Evolutionary conservation across 2,113 vertebrate genomes (phyloP).

Genomic region (Cricetomys ansorgei): DNA sequence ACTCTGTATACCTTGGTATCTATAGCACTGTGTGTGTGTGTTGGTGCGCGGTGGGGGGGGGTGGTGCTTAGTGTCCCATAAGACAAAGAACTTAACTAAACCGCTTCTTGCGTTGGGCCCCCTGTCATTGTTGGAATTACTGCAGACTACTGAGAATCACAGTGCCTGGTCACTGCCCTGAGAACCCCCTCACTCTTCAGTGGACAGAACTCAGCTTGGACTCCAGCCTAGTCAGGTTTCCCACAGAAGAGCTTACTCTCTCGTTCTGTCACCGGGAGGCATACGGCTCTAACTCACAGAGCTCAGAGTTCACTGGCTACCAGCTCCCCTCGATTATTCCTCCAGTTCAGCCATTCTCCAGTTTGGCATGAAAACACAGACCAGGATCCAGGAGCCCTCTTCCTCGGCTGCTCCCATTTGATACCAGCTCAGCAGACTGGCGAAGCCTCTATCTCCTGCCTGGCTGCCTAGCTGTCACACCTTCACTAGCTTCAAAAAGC

Average conservation of each 20-base stretch:
- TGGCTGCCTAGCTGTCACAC: conserved; percentile 68
- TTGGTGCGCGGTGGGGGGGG: too few species aligned
- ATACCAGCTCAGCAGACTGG: neutral
- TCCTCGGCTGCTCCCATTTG: neutral
- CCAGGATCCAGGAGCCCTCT: neutral
- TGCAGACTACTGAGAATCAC: neutral
- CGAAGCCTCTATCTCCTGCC: neutral
- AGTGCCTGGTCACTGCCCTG: too few species aligned
- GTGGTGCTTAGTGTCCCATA: neutral
- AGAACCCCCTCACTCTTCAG: neutral
- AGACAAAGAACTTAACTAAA: neutral
- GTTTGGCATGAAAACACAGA: neutral
- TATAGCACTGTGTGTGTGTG: neutral
- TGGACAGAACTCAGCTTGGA: neutral
- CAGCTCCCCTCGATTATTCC: neutral
- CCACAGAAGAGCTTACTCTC: neutral
- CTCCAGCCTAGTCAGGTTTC: neutral
- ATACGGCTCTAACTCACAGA: neutral
- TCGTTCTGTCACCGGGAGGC: neutral
- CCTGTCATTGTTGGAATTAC: neutral
- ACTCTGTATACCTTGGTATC: neutral
- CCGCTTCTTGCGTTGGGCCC: neutral
- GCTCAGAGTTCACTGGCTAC: neutral
- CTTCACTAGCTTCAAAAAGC: conserved; percentile 78
- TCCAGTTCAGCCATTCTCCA: neutral